A percentile compares a stretch with the other conserved stretches of the same genome.
Conservation (phyloP, 2,113 vertebrate species). For the Hippocampus barbouri region DNA sequence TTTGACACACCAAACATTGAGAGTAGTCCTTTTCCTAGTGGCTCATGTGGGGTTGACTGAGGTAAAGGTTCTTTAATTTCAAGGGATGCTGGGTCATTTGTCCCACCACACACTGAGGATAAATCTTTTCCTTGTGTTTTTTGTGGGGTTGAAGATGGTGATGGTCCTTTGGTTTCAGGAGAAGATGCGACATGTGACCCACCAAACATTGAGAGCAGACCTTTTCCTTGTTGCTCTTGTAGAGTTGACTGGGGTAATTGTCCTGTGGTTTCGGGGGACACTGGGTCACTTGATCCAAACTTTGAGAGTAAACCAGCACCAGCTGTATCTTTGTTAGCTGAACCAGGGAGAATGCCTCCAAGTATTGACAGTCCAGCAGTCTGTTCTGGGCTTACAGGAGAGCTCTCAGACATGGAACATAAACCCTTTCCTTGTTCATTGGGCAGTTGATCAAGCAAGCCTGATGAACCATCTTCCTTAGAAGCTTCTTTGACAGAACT, state of each 20-base stretch:
- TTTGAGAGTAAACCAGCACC: slow-evolving; percentile 67
- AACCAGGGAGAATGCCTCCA: slow-evolving; percentile 65
- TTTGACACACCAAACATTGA: slow-evolving; percentile 70
- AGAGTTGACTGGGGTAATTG: slow-evolving; percentile 9
- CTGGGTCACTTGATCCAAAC: slow-evolving; percentile 45
- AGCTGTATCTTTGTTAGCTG: slow-evolving; percentile 61
- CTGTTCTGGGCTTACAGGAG: slow-evolving; percentile 44
- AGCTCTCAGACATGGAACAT: slow-evolving; percentile 63
- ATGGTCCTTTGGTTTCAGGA: neutral
- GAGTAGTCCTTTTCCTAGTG: slow-evolving; percentile 62
- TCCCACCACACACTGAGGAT: slow-evolving; percentile 67
- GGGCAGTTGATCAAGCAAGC: slow-evolving; percentile 20
- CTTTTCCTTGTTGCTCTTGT: slow-evolving; percentile 62
- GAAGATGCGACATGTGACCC: slow-evolving; percentile 32
- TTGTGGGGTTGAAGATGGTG: slow-evolving; percentile 32
- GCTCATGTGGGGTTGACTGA: slow-evolving; percentile 47
- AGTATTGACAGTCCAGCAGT: slow-evolving; percentile 62
- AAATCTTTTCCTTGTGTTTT: slow-evolving; percentile 61
- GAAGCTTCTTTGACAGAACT: slow-evolving; percentile 30
- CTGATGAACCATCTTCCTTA: slow-evolving; percentile 17
- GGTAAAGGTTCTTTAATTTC: neutral
- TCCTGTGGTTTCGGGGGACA: neutral
- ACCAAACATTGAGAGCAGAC: slow-evolving; percentile 72
- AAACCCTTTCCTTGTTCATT: slow-evolving; percentile 57
- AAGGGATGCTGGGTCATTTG: slow-evolving; percentile 12